phyloP scores from a whole-genome alignment of 2,113 vertebrate genomes.

The Nerophis ophidion region DNA sequence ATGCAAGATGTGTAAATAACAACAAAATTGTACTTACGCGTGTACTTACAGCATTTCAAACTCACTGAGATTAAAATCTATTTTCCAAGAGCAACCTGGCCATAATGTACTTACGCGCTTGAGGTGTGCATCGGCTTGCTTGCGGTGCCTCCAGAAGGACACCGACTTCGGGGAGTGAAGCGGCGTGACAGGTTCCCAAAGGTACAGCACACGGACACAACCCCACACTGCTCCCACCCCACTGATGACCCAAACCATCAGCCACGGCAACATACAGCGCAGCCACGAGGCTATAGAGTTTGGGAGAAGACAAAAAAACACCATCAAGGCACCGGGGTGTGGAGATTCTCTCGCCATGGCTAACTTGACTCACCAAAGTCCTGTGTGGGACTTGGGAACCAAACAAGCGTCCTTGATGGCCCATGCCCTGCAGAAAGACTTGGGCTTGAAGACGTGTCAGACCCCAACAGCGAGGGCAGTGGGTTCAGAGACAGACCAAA shows the following conservation, averaged over 20 bases:
- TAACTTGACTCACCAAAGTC: constrained; percentile 62
- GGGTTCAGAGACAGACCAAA: constrained; percentile 95
- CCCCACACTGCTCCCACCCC: constrained; percentile 91
- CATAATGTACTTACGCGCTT: constrained; percentile 73
- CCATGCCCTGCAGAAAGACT: constrained; percentile 49
- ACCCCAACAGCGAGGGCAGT: constrained; percentile 82
- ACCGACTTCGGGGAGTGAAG: constrained; percentile 90
- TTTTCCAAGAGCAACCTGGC: too few species aligned
- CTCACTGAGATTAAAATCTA: too few species aligned
- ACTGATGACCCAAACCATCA: constrained; percentile 90
- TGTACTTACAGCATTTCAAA: too few species aligned
- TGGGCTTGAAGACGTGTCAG: constrained; percentile 40
- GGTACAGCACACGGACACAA: constrained; percentile 87
- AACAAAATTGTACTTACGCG: constrained; percentile 66
- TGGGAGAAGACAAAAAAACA: neutral
- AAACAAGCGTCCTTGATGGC: constrained; percentile 75
- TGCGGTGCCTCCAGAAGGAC: constrained; percentile 93
- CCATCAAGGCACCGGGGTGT: too few species aligned
- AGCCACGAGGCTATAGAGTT: constrained; percentile 76
- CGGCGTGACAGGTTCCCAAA: constrained; percentile 89
- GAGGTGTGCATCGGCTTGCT: constrained; percentile 90
- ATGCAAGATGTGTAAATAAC: neutral
- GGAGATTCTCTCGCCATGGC: neutral
- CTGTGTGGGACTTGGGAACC: constrained; percentile 73
- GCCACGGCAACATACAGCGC: constrained; percentile 88